A percentile compares a stretch with the other conserved stretches of the same genome.
These are phyloP conservation scores for Paracanthobrama guichenoti DNA, from an alignment of 2,113 vertebrate genomes.

Conservation along the genomic window DNA sequence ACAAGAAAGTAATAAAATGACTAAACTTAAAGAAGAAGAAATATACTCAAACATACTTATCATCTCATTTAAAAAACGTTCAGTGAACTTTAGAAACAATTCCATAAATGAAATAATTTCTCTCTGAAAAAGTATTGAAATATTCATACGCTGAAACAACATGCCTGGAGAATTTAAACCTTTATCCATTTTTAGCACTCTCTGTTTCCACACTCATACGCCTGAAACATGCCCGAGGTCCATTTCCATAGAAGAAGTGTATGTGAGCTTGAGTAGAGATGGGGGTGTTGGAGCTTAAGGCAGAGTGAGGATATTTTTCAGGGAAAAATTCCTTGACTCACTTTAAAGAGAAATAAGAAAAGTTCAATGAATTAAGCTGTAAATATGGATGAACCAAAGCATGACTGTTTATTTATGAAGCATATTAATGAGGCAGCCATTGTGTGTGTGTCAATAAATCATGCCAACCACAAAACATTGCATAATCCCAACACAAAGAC, in stretches of 20 bases:
- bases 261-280: background rate
- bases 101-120: background rate
- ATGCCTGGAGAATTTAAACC: slow-evolving; percentile 32
- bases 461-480: background rate
- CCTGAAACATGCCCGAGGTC: slow-evolving; percentile 42
- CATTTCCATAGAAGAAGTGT: background rate
- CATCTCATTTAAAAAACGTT: background rate
- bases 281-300: slow-evolving; percentile 28
- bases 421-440: slow-evolving; percentile 18
- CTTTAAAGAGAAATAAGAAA: slow-evolving; percentile 40
- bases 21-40: background rate
- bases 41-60: background rate
- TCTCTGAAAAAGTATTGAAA: slow-evolving; percentile 10
- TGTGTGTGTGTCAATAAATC: background rate
- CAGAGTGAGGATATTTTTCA: background rate
- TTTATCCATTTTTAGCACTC: slow-evolving; percentile 47
- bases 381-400: slow-evolving; percentile 38
- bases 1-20: background rate
- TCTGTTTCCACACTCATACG: slow-evolving; percentile 26
- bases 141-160: slow-evolving; percentile 29
- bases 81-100: background rate
- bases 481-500: background rate
- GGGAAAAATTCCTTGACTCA: slow-evolving; percentile 27
- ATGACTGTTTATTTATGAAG: slow-evolving; percentile 11
- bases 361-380: slow-evolving; percentile 30